Evolutionary conservation across 2,888 invertebrate genomes (phyloP), one percentile per base, ranked within the genome.

Genomic region (Andrena marginata): DNA sequence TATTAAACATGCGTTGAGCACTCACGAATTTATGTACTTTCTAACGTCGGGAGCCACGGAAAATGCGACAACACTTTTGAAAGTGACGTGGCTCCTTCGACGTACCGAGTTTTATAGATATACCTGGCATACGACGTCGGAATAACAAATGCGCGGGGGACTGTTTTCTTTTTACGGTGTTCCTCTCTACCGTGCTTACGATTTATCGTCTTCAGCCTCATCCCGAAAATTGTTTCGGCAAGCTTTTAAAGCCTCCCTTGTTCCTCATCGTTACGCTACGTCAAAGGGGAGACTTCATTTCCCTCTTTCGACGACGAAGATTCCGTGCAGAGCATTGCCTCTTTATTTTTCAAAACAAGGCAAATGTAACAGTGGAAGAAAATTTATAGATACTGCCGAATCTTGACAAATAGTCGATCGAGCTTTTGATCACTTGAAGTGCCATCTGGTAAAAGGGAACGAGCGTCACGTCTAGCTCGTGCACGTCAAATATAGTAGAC

Each of bases 211-310:
- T 68, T 82, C 82, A 78, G 84, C 79, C 76, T 84, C 85, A 83
- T 81, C 82, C 81, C 80, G 88, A 89, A 90, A 89, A 90, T 90
- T 90, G 88, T 90, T 89, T 90, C 86, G 86, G 87, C 87, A 86
- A 78, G 83, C 84, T 85, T 89, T 85, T 87, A 89, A 82, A 87
- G 78, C 68, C 75, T 83, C 80, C 68, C 79, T 68, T 26, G 77
- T 74, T 78, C 62, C 67, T 67, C 70, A 69, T 80, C 72, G 74
- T 71, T 70, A 64, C 54, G 59, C 74, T 65, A 84, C 76, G 80
- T 82, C 70, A 78, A 84, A 80, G 62, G 26, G 35, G 59, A 71
- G 67, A 80, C 72, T 77, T 80, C 70, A 71, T 70, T 75, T 77
- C 49, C 69, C 59, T 33, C 56, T 70, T 33, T 59, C 56, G 29